Base-by-base conservation (phyloP, 53 echinoderm and acorn worm genomes). In the Paracentrotus lividus region DNA sequence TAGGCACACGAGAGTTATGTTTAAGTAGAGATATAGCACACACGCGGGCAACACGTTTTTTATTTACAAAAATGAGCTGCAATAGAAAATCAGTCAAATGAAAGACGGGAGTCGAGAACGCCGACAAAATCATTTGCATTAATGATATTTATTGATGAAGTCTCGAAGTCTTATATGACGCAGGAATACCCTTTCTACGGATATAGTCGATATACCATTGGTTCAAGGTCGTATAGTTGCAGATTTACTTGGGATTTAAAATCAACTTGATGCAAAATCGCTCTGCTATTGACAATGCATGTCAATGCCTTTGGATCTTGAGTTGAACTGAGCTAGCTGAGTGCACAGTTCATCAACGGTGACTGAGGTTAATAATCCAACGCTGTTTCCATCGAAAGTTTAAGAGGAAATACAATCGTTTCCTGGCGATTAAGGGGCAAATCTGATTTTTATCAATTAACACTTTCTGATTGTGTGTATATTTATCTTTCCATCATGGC, bases 401-500 rank as follows among this genome's bases (percentile, higher is more conserved):
- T 72, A 18, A 72, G 40, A 18, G 72, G 72, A 40, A 72, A 72
- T 72, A 36, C 72, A 40, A 72, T 72, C 72, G 72, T 72, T 72
- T 72, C 72, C 72, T 72, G 72, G 72, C 21, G 72, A 72, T 72
- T 72, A 72, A 72, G 40, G 72, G 72, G 72, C 72, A 72, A 72
- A 72, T 72, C 40, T 72, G 72, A 72, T 72, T 72, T n/a, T 72
- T 72, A 38, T 72, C 72, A 72, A 40, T 72, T 72, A 40, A 72
- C 36, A 38, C 21, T 72, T 36, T 72, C 38, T 36, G 72, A 72
- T 72, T 40, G 36, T 72, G 72, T 72, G 72, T 40, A 20, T 72
- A 18, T 40, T 72, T 72, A 72, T 72, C 72, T 40, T 21, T 85
- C 49, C 88, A 90, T 65, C 91, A 91, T 91, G 91, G 91, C 14